phyloP scores from a whole-genome alignment of 2,888 invertebrate genomes.

The Campoplex nolae region DNA sequence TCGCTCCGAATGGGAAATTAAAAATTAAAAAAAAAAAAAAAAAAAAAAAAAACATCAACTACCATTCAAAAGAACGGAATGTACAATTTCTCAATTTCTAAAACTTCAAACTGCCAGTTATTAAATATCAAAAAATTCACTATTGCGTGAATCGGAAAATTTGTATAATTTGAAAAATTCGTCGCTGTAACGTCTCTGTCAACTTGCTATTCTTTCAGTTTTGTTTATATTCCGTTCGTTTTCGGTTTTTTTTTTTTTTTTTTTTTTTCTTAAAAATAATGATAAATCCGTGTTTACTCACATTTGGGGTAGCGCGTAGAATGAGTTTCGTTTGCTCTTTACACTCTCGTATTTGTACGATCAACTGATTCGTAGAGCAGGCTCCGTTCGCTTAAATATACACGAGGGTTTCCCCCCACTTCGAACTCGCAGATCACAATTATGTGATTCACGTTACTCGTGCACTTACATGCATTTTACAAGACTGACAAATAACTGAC shows the following conservation, averaged over 20 bases:
- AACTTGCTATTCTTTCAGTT: background rate
- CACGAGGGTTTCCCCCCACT: conserved; percentile 28
- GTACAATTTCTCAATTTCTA: background rate
- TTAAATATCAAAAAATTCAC: background rate
- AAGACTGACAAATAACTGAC: conserved; percentile 11
- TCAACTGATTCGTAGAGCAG: conserved; percentile 51
- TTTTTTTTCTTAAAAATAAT: background rate
- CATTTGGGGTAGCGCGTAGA: conserved; percentile 35
- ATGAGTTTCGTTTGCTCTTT: conserved; percentile 19
- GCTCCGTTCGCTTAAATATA: conserved; percentile 51
- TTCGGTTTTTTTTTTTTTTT: conserved; percentile 1
- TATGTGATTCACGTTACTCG: conserved; percentile 42
- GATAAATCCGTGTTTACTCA: conserved; percentile 38
- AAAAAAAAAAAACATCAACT: background rate
- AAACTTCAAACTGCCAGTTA: background rate
- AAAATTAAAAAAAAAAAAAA: no score
- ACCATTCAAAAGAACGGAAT: background rate
- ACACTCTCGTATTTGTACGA: conserved; percentile 47
- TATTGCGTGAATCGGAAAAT: background rate
- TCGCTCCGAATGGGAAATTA: background rate
- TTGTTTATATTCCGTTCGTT: background rate
- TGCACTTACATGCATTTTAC: conserved; percentile 2
- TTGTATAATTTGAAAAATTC: background rate
- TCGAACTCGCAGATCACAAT: conserved; percentile 13
- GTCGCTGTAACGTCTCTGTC: background rate